Evolutionary conservation across 2,113 vertebrate genomes (phyloP).

Genomic region (Ondatra zibethicus): DNA sequence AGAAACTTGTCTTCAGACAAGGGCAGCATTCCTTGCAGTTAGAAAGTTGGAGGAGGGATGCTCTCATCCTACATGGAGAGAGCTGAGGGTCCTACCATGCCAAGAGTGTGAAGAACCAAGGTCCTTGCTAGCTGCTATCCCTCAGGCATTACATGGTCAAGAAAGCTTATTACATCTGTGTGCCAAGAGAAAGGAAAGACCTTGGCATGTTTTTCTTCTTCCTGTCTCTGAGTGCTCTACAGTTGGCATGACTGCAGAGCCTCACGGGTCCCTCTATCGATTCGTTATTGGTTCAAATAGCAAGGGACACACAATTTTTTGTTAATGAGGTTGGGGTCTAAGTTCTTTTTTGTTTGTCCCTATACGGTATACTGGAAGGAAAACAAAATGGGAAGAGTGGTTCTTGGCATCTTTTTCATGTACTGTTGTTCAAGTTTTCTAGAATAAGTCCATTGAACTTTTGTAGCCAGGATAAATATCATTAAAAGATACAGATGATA

Average conservation of each 20-base stretch:
- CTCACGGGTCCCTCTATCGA: neutral
- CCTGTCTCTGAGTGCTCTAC: neutral
- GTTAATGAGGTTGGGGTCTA: neutral
- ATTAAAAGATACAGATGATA: neutral
- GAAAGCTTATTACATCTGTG: neutral
- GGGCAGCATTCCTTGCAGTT: neutral
- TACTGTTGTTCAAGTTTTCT: slow-evolving; percentile 4
- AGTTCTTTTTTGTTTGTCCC: neutral
- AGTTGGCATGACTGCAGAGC: neutral
- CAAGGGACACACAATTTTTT: neutral
- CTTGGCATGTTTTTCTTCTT: neutral
- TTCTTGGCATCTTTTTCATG: neutral
- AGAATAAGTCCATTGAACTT: neutral
- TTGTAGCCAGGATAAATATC: slow-evolving; percentile 3
- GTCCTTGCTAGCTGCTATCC: neutral
- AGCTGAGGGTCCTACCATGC: neutral
- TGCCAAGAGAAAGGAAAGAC: neutral
- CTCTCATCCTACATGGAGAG: neutral
- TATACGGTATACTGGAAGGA: neutral
- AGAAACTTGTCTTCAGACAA: neutral
- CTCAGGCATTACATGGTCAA: neutral
- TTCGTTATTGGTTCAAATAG: neutral
- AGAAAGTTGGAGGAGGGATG: neutral
- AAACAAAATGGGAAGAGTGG: neutral
- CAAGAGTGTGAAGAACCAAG: neutral